phyloP scores from a whole-genome alignment of 2,888 invertebrate species.

The Pimpla rufipes region DNA sequence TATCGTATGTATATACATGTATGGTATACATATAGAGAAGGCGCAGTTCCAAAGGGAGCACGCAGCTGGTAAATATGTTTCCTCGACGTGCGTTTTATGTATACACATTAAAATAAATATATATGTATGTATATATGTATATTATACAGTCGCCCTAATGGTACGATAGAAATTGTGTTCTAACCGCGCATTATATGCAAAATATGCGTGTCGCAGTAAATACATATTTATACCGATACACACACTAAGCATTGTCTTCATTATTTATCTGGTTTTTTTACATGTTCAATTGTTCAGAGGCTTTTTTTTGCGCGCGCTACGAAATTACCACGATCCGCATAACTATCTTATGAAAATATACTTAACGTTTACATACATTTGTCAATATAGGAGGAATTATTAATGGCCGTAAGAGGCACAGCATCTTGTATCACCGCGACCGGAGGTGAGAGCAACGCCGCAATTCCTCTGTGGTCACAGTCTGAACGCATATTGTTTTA shows the following conservation, averaged over 20 bases:
- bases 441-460: conserved; percentile 34
- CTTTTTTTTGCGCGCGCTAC: conserved; percentile 58
- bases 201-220: conserved; percentile 37
- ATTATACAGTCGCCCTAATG: conserved; percentile 38
- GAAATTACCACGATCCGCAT: conserved; percentile 72
- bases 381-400: conserved; percentile 73
- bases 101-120: conserved; percentile 32
- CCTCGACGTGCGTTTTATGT: conserved; percentile 36
- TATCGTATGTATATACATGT: conserved; percentile 43
- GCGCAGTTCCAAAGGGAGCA: conserved; percentile 57
- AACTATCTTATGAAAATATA: conserved; percentile 76
- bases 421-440: conserved; percentile 34
- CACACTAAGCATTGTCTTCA: conserved; percentile 29
- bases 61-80: conserved; percentile 51
- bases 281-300: conserved; percentile 43
- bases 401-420: conserved; percentile 67
- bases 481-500: conserved; percentile 40
- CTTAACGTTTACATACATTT: conserved; percentile 72
- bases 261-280: conserved; percentile 1
- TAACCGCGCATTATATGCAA: conserved; percentile 37
- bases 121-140: conserved; percentile 29
- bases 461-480: conserved; percentile 35
- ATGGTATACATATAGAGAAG: conserved; percentile 36
- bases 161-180: conserved; percentile 28
- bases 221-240: conserved; percentile 16